Evolutionary conservation across 2,888 invertebrate species (phyloP).

Genomic region (Aspidapion aeneum): DNA sequence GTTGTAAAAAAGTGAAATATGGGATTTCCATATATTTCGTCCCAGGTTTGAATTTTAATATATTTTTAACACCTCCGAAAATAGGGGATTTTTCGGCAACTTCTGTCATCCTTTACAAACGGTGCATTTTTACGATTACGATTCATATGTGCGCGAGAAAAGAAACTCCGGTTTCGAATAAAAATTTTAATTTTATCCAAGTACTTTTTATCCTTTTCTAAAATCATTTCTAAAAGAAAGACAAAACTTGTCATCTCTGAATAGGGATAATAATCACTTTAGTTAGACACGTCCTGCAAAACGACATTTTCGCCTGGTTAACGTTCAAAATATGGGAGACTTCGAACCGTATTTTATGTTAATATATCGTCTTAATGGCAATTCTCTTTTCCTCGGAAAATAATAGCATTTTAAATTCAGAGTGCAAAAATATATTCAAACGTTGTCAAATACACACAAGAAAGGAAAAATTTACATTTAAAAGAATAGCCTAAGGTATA

Average conservation of each 20-base stretch:
- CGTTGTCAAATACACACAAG: constrained; percentile 2
- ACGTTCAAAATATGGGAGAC: not conserved
- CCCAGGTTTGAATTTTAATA: not conserved
- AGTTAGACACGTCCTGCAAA: not conserved
- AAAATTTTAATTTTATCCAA: not conserved
- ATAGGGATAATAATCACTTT: not conserved
- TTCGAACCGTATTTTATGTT: not conserved
- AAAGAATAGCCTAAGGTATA: too few relatives aligned
- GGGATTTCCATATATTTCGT: not conserved
- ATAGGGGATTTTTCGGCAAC: not conserved
- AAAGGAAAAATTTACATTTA: constrained; percentile 7
- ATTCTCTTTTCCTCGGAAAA: not conserved
- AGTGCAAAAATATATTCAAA: not conserved
- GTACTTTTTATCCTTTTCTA: not conserved
- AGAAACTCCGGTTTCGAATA: too few relatives aligned
- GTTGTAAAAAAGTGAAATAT: not conserved
- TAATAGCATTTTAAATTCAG: constrained; percentile 1
- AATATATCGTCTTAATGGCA: constrained; percentile 1
- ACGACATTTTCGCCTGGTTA: not conserved
- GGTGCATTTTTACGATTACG: not conserved
- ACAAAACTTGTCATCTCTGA: not conserved
- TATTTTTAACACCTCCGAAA: not conserved
- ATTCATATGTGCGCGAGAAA: not conserved
- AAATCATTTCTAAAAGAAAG: not conserved
- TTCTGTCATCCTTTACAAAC: not conserved